A percentile compares a stretch with the other conserved stretches of the same genome.
phyloP scores from a whole-genome alignment of 2,797 vertebrate genomes.

The Anas capensis region DNA sequence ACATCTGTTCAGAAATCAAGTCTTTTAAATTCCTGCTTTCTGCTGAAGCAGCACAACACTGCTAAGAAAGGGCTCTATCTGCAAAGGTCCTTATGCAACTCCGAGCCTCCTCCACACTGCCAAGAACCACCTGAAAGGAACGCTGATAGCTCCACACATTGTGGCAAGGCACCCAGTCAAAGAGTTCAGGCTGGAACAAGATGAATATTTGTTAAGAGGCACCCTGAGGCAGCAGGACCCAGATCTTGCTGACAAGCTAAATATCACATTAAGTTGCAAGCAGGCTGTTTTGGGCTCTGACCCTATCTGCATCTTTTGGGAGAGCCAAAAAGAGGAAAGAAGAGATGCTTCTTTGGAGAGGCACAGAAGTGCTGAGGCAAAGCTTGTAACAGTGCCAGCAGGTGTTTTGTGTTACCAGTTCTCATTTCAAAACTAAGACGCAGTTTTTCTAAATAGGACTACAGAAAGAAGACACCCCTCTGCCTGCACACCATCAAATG shows the following conservation, averaged over 20 bases:
- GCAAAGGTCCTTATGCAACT: not conserved
- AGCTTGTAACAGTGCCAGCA: not conserved
- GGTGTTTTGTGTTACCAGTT: not conserved
- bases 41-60: not conserved
- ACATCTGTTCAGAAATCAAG: not conserved
- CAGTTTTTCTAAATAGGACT: not conserved
- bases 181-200: not conserved
- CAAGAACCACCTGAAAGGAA: not conserved
- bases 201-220: not conserved
- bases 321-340: not conserved
- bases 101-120: not conserved
- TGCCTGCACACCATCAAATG: not conserved
- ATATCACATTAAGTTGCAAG: not conserved
- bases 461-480: not conserved
- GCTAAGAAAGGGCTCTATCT: too few relatives aligned
- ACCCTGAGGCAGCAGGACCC: too few relatives aligned
- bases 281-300: not conserved
- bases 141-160: rapidly evolving
- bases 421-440: not conserved
- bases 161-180: not conserved
- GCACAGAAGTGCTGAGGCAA: not conserved
- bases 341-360: not conserved
- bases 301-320: not conserved
- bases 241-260: not conserved
- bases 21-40: not conserved